Evolutionary conservation across 2,888 invertebrate genomes (phyloP), one percentile per base, ranked within the genome.

Genomic region (Belgica antarctica): DNA sequence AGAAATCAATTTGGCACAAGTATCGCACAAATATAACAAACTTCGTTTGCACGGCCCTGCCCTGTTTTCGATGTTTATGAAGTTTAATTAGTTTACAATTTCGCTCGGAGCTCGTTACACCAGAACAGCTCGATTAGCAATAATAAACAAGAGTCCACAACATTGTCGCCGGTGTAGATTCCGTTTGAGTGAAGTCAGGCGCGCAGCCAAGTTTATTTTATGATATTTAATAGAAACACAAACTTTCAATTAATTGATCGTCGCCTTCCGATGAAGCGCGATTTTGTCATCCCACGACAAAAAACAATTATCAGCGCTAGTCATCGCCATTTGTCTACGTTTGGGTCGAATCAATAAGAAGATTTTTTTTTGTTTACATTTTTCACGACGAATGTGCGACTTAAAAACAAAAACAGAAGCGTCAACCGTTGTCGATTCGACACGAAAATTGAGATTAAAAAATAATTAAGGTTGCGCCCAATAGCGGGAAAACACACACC

Each of bases 151-250:
- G n/a, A n/a, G n/a, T n/a, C n/a, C n/a, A n/a, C n/a, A n/a, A n/a
- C n/a, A n/a, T n/a, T n/a, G n/a, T n/a, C n/a, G n/a, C n/a, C n/a
- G n/a, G n/a, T n/a, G n/a, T n/a, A n/a, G n/a, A n/a, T n/a, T n/a
- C n/a, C n/a, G n/a, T n/a, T n/a, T n/a, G n/a, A n/a, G n/a, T n/a
- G n/a, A n/a, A n/a, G n/a, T n/a, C n/a, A n/a, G n/a, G n/a, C n/a
- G n/a, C 52, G 22, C 52, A 52, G n/a, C 22, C 17, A 52, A 5
- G 22, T 52, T 52, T 52, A 52, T 52, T 52, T 52, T n/a, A n/a
- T n/a, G n/a, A 52, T 52, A 17, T 52, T 52, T 17, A 31, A 52
- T 22, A 52, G 22, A 22, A 52, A 52, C 52, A 52, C 22, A 52
- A 52, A 4, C 3, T 52, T 52, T 52, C 52, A 17, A 52, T 52